A percentile compares a stretch with the other conserved stretches of the same genome.
Conservation (phyloP, 1,140 invertebrate genomes). For the Euwallacea similis region DNA sequence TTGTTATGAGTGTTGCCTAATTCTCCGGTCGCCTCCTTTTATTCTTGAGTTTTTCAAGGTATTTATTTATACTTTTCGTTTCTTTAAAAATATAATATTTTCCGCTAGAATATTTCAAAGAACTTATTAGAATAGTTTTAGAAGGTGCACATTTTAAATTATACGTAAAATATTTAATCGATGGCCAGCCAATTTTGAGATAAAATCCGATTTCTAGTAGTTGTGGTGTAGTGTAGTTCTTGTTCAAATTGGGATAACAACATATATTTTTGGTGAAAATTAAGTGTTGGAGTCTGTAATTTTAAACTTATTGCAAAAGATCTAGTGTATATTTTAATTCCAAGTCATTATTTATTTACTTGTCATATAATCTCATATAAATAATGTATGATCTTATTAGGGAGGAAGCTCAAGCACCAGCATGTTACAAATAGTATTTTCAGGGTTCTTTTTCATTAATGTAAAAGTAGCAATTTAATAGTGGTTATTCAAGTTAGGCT, state of each 20-base stretch:
- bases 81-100: conserved; percentile 1
- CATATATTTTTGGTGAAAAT: conserved; percentile 3
- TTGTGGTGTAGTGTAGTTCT: background rate
- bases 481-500: background rate
- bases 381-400: background rate
- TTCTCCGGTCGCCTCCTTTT: background rate
- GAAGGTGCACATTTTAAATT: background rate
- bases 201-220: conserved; percentile 13
- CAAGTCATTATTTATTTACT: background rate
- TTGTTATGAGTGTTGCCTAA: too few relatives aligned
- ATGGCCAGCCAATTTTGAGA: background rate
- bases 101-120: too few relatives aligned
- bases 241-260: background rate
- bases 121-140: background rate
- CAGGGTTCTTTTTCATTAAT: background rate
- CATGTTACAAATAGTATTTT: background rate
- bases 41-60: conserved; percentile 13
- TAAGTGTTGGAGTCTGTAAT: background rate
- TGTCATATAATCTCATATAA: background rate
- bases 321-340: background rate
- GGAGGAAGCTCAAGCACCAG: background rate
- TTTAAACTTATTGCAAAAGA: background rate
- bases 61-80: background rate
- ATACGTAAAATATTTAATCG: background rate
- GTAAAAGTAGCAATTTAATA: background rate